These are phyloP conservation scores for Heterochromis multidens DNA, from an alignment of 2,113 vertebrate species.

Conservation along the genomic window DNA sequence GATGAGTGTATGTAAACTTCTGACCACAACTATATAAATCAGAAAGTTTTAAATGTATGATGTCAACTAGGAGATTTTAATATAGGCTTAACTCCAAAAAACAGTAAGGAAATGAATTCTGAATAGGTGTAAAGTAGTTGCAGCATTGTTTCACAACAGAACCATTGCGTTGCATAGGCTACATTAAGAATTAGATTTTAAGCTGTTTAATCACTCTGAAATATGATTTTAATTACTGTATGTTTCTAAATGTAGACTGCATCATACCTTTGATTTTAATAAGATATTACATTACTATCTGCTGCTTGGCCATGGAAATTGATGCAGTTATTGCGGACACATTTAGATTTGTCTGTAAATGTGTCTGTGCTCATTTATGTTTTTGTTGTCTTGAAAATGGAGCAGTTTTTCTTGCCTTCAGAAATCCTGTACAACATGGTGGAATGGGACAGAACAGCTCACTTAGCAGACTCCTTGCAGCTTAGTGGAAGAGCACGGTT, in stretches of 20 bases:
- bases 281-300: too few species aligned
- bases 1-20: neutral
- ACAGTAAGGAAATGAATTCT: neutral
- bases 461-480: conserved; percentile 12
- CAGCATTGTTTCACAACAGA: too few species aligned
- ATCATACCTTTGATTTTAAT: neutral
- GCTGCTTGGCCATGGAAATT: too few species aligned
- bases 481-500: conserved; percentile 24
- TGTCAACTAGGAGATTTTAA: neutral
- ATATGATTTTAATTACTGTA: neutral
- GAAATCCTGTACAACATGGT: neutral
- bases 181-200: too few species aligned
- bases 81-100: neutral
- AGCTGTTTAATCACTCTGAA: too few species aligned
- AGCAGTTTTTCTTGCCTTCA: neutral
- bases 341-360: neutral
- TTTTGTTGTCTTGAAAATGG: neutral
- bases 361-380: neutral
- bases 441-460: neutral
- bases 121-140: too few species aligned
- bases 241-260: neutral
- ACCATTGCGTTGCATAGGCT: too few species aligned
- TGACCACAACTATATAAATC: neutral
- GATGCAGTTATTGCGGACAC: too few species aligned
- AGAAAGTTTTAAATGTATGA: neutral